These are phyloP conservation scores for Pseudochromis fuscus DNA, from an alignment of 2,797 vertebrate genomes.

Conservation along the genomic window DNA sequence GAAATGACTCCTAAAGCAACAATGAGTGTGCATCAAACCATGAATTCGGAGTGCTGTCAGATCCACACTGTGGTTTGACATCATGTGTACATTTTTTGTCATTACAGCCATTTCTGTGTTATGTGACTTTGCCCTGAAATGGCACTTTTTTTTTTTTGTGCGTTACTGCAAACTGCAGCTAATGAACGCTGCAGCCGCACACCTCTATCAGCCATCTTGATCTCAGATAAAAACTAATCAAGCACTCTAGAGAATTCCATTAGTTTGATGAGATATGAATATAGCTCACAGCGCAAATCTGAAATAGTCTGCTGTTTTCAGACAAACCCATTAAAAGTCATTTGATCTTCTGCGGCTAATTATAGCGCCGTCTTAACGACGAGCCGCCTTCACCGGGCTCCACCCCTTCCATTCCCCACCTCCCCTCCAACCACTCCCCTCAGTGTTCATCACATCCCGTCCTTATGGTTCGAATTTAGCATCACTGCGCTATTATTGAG, in stretches of 20 bases:
- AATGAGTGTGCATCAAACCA: background rate
- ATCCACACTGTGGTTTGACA: constrained; percentile 1
- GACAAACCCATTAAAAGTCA: constrained; percentile 81
- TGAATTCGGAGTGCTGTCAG: constrained; percentile 7
- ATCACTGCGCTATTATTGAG: constrained; percentile 42
- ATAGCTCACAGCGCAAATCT: constrained; percentile 70
- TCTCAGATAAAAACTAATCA: constrained; percentile 78
- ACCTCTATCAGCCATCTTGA: constrained; percentile 71
- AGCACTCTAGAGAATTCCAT: constrained; percentile 73
- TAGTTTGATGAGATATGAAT: constrained; percentile 80
- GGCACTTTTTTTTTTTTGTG: constrained; percentile 37
- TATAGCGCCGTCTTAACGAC: constrained; percentile 71
- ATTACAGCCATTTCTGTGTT: constrained; percentile 23
- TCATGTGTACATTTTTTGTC: constrained; percentile 15
- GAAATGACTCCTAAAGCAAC: constrained; percentile 35
- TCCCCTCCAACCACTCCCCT: constrained; percentile 42
- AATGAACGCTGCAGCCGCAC: constrained; percentile 49
- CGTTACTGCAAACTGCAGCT: constrained; percentile 29
- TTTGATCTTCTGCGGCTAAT: constrained; percentile 81
- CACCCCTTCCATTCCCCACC: constrained; percentile 54
- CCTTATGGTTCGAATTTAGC: constrained; percentile 62
- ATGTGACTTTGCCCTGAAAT: constrained; percentile 26
- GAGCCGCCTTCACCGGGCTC: constrained; percentile 38
- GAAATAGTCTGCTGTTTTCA: constrained; percentile 80
- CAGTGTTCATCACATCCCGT: constrained; percentile 55